A percentile compares a stretch with the other conserved stretches of the same genome.
Conservation (phyloP, 1,140 invertebrate genomes). For the Eufriesea mexicana region DNA sequence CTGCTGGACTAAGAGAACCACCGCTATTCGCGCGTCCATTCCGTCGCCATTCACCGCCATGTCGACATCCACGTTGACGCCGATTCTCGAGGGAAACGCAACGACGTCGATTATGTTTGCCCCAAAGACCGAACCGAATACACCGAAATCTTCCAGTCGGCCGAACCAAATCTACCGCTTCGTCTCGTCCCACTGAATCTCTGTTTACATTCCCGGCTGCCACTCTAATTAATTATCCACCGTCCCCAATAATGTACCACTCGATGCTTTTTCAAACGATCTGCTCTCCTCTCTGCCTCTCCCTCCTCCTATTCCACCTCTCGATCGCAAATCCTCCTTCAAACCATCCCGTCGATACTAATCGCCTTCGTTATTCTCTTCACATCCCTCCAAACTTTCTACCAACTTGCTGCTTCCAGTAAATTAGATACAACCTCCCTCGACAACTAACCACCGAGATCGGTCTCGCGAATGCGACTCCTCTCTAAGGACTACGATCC, state of each 20-base stretch:
- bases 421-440: too few relatives aligned
- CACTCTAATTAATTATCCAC: conserved; percentile 75
- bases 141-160: conserved; percentile 48
- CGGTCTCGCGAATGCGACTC: too few relatives aligned
- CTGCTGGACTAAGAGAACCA: conserved; percentile 35
- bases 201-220: conserved; percentile 62
- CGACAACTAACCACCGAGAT: too few relatives aligned
- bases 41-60: conserved; percentile 35
- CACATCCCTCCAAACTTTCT: not conserved
- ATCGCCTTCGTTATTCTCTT: not conserved
- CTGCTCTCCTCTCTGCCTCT: not conserved
- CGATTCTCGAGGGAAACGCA: conserved; percentile 65
- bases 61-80: conserved; percentile 32
- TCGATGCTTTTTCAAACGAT: conserved; percentile 23
- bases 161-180: conserved; percentile 33
- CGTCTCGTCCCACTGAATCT: conserved; percentile 49
- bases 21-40: conserved; percentile 44
- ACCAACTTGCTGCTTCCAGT: too few relatives aligned
- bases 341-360: not conserved
- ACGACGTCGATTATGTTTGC: conserved; percentile 71
- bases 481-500: too few relatives aligned
- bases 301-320: too few relatives aligned
- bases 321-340: not conserved
- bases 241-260: conserved; percentile 61
- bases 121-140: conserved; percentile 60